Evolutionary conservation across 1,140 invertebrate genomes (phyloP), one percentile per base, ranked within the genome.

Genomic region (Aphelinus atriplicis): DNA sequence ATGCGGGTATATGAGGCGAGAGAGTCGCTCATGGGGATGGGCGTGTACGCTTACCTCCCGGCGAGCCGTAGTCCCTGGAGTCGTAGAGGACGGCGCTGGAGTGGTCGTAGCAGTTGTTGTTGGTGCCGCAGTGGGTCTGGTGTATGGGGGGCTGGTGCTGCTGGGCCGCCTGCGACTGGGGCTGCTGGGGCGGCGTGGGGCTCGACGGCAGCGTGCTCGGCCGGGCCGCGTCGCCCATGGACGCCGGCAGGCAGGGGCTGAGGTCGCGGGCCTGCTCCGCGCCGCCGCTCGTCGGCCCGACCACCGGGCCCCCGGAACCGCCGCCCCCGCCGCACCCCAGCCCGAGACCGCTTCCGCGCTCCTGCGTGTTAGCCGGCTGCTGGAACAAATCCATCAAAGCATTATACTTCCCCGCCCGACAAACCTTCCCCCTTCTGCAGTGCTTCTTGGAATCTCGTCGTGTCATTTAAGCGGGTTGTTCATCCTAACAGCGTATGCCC

Each of bases 201-300:
- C 85, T 87, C 76, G 84, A 86, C 72, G 87, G 85, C 68, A 86
- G 79, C 73, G 84, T 88, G 69, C 84, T 87, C 10, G 86, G 87
- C 81, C 86, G 89, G 84, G 89, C 89, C 73, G 88, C 88, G 85
- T 87, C 91, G 86, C 85, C 91, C 88, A 88, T 90, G 83, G 89
- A 91, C 85, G 90, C 90, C 53, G 92, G 92, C 71, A 93, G 90
- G 80, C 92, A 93, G 78, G 93, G 92, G 80, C 92, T 93, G 63
- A 93, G 88, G 80, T 93, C 92, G 80, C 92, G 89, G 51, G 91
- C 91, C 79, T 91, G 91, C 80, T 93, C 92, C 87, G 92, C 92
- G 10, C 63, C 45, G 6, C 43, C 70, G 26, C 26, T 26, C 46
- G 62, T 64, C 2, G 69, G 43, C 2, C 51, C 61, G 10, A 64